Base-by-base conservation (phyloP, 2,113 vertebrate genomes). In the Macquaria australasica region DNA sequence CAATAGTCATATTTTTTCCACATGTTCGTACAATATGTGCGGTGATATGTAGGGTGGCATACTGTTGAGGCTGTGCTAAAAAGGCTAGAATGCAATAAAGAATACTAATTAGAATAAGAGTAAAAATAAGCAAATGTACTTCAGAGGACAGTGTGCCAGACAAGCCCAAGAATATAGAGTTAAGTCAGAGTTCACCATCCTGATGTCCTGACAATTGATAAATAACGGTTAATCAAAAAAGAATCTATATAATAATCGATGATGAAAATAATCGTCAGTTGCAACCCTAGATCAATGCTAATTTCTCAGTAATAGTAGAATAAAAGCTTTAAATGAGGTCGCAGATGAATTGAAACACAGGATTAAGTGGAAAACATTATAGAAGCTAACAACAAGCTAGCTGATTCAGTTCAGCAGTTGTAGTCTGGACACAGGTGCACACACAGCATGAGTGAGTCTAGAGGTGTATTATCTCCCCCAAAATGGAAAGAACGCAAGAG, bases 401-500 rank as follows among this genome's bases (percentile, higher is more conserved):
- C 56, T 63, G 64, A 50, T 68, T 34, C 3, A n/a, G 50, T 73
- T 74, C 25, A 83, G 62, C 56, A n/a, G 45, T 56, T 23, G 39
- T 41, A 48, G 39, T 45, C n/a, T 31, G 39, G 21, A 53, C 10
- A 37, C 70, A 82, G 37, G 43, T 80, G 25, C 48, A 56, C 39
- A 6, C 48, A 31, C 66, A 31, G 28, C 11, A 15, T 4, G 1
- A 73, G 55, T 9, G 9, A 80, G 50, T 73, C 34, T 64, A 56
- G 71, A 18, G 59, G 12, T 68, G 70, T 41, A 25, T 67, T 80
- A 59, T 71, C 14, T 55, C 25, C 43, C 39, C 5, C n/a, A 11
- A 21, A 73, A 85, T 76, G 72, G 68, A 71, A 82, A 77, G 74
- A 31, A 79, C 74, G 41, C 31, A 51, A 3, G 0, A 43, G 28